These are phyloP conservation scores for Myotis yumanensis DNA, from an alignment of 2,113 vertebrate species.

Conservation along the genomic window DNA sequence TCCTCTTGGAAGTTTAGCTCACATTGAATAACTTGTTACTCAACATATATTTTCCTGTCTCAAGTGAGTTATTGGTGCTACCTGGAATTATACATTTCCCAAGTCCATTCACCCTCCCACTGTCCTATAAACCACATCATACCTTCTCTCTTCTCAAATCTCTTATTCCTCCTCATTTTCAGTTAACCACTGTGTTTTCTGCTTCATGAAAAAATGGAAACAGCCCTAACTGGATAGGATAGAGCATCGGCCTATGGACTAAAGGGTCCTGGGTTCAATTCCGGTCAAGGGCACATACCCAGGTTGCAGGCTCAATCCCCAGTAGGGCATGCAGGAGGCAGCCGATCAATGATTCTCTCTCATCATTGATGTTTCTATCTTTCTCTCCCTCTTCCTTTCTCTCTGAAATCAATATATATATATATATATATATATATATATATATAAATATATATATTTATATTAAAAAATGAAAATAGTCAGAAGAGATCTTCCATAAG, in stretches of 20 bases:
- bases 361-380: too few species aligned
- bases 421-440: too few species aligned
- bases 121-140: background rate
- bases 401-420: too few species aligned
- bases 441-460: too few species aligned
- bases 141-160: background rate
- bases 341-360: too few species aligned
- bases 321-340: too few species aligned
- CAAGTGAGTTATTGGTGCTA: background rate
- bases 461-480: background rate
- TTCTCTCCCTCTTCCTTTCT: too few species aligned
- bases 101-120: background rate
- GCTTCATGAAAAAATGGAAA: slow-evolving; percentile 6
- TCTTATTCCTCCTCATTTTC: background rate
- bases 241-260: too few species aligned
- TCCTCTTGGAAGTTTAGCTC: background rate
- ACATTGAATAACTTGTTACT: slow-evolving; percentile 2
- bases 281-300: too few species aligned
- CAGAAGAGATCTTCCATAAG: background rate
- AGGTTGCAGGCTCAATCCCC: too few species aligned
- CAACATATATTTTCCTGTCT: background rate
- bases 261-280: too few species aligned
- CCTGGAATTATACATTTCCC: background rate
- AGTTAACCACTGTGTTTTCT: background rate
- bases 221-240: background rate